A percentile compares a stretch with the other conserved stretches of the same genome.
Evolutionary conservation across 2,113 vertebrate genomes (phyloP).

Genomic region (Todiramphus saurophagus): DNA sequence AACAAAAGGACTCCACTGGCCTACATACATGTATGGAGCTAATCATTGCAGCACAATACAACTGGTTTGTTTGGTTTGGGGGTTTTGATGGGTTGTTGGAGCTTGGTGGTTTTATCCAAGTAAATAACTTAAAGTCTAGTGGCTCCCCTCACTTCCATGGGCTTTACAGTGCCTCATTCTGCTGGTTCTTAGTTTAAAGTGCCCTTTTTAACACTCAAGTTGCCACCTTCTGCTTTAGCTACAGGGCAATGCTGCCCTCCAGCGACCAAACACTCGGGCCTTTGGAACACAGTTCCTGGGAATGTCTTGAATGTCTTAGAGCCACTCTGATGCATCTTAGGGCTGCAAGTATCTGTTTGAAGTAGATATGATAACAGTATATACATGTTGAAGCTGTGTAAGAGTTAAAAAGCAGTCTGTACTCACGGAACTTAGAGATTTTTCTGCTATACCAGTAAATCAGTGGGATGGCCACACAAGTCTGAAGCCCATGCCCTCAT

Average conservation of each 20-base stretch:
- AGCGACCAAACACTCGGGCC: not conserved
- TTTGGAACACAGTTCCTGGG: not conserved
- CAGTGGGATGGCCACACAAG: not conserved
- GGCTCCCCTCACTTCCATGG: not conserved
- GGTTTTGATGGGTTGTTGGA: not conserved
- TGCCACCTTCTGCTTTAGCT: not conserved
- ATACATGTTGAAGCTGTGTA: not conserved
- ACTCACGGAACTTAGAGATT: not conserved
- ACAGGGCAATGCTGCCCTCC: slow-evolving; percentile 24
- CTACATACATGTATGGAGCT: not conserved
- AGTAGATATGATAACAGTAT: not conserved
- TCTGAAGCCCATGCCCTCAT: not conserved
- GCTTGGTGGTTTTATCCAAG: not conserved
- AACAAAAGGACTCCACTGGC: not conserved
- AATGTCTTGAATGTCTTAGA: not conserved
- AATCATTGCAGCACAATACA: not conserved
- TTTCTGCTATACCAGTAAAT: not conserved
- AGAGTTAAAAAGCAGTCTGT: not conserved
- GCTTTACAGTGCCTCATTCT: not conserved
- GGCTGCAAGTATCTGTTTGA: not conserved
- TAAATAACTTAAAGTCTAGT: not conserved
- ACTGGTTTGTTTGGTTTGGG: not conserved
- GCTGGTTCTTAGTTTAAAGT: not conserved
- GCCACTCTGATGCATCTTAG: not conserved
- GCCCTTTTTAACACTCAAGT: not conserved